phyloP scores from a whole-genome alignment of 2,113 vertebrate species.

The Mixornis gularis region DNA sequence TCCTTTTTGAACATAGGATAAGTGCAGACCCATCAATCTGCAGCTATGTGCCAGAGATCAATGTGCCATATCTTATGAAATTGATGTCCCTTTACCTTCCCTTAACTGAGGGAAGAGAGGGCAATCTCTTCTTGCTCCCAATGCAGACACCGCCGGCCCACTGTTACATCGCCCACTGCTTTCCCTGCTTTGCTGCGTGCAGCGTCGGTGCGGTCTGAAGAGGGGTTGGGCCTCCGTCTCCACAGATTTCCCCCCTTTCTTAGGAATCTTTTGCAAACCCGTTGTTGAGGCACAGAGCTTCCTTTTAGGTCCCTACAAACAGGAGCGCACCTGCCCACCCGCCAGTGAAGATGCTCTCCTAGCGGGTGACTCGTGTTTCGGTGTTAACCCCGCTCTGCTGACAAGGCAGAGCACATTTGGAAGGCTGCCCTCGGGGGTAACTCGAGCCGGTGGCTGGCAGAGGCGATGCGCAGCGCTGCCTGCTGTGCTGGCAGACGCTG shows the following conservation, averaged over 20 bases:
- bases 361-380: not conserved
- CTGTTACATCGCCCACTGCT: accelerated
- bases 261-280: not conserved
- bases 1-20: not conserved
- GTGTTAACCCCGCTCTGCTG: not conserved
- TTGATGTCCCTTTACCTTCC: not conserved
- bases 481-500: not conserved
- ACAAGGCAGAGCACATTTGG: not conserved
- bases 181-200: not conserved
- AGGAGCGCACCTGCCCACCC: not conserved
- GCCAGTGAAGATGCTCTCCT: not conserved
- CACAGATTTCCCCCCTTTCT: not conserved
- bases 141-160: not conserved
- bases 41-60: not conserved
- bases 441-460: not conserved
- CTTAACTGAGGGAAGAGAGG: not conserved
- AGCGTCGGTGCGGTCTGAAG: not conserved
- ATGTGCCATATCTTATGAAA: not conserved
- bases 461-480: not conserved
- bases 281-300: not conserved
- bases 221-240: not conserved
- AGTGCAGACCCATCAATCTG: not conserved
- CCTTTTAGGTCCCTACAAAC: not conserved
- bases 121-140: not conserved
- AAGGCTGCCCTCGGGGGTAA: not conserved